Conservation (phyloP, 1,140 invertebrate genomes). For the Amphibalanus amphitrite region DNA sequence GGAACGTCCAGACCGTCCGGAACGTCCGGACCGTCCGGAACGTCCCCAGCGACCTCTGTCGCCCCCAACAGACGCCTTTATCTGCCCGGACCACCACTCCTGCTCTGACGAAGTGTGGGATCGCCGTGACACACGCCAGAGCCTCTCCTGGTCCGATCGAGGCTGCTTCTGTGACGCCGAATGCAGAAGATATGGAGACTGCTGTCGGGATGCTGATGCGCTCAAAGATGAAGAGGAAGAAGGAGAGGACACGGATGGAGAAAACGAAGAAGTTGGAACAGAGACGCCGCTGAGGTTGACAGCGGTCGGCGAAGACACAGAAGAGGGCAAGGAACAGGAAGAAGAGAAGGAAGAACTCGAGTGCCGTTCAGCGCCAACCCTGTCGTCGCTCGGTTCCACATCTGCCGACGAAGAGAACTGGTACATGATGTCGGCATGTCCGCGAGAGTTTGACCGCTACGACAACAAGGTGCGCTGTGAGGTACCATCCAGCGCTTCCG, state of each 20-base stretch:
- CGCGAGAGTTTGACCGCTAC: constrained; percentile 4
- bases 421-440: constrained; percentile 6
- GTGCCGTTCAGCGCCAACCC: not conserved
- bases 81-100: not conserved
- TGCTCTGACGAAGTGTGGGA: not conserved
- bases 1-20: not conserved
- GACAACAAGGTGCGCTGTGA: constrained; percentile 4
- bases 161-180: not conserved
- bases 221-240: not conserved
- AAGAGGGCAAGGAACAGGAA: constrained; percentile 7
- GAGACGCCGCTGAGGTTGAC: not conserved
- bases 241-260: not conserved
- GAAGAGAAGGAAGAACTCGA: constrained; percentile 1
- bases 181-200: not conserved
- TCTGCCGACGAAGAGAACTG: not conserved
- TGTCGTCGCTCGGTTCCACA: not conserved
- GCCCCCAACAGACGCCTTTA: not conserved
- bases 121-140: not conserved
- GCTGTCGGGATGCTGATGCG: not conserved
- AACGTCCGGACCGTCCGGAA: not conserved
- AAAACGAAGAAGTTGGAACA: not conserved
- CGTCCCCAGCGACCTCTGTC: not conserved
- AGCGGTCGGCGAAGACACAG: constrained; percentile 4
- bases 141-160: not conserved
- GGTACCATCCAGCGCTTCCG: constrained; percentile 1